Evolutionary conservation across 2,797 vertebrate species (phyloP).

Genomic region (Hapalemur alaotrensis): DNA sequence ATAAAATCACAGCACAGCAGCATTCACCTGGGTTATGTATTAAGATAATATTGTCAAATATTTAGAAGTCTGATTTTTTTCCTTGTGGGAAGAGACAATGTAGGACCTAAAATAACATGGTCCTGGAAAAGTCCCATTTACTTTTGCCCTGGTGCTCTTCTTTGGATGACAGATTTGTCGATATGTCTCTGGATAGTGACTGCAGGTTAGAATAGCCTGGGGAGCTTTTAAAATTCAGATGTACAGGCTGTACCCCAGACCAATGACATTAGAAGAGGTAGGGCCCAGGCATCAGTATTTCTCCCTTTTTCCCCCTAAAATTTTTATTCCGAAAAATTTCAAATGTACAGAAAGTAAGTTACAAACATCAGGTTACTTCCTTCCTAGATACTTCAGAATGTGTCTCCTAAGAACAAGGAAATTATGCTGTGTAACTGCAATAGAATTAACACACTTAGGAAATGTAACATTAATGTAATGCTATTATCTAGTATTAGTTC

Average conservation of each 20-base stretch:
- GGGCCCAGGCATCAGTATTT: background rate
- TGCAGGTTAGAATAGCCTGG: background rate
- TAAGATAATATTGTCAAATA: background rate
- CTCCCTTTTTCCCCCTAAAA: background rate
- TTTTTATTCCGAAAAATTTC: constrained; percentile 5
- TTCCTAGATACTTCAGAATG: background rate
- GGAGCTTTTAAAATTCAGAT: background rate
- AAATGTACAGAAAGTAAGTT: background rate
- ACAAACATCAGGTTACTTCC: background rate
- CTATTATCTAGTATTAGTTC: background rate
- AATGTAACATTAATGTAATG: constrained; percentile 10
- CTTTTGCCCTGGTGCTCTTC: background rate
- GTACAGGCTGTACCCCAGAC: background rate
- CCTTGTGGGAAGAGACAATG: constrained; percentile 2
- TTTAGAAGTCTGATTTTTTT: background rate
- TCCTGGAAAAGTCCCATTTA: background rate
- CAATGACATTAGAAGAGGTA: background rate
- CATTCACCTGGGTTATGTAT: background rate
- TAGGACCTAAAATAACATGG: background rate
- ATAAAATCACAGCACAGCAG: background rate
- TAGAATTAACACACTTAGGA: background rate
- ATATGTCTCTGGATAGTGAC: background rate
- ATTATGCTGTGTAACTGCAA: background rate
- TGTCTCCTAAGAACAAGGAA: background rate
- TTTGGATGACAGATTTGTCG: background rate